Evolutionary conservation across 2,888 invertebrate genomes (phyloP).

Genomic region (Epinotia demarniana): DNA sequence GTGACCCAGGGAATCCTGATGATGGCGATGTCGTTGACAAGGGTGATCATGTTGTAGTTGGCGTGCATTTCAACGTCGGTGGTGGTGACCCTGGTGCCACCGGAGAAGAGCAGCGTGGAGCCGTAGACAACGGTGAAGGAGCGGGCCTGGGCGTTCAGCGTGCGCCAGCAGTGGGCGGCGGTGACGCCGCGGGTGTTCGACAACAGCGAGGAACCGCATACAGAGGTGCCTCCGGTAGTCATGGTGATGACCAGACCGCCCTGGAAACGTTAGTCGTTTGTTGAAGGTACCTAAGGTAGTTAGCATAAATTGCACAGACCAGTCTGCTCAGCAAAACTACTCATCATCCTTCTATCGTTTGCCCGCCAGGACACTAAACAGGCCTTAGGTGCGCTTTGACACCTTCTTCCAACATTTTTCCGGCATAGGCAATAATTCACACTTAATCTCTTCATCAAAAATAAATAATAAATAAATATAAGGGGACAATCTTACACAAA

Average conservation of each 20-base stretch:
- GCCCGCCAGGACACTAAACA: too few species aligned
- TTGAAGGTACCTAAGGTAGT: not conserved
- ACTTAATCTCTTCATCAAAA: too few species aligned
- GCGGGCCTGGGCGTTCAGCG: constrained; percentile 8
- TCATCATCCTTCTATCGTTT: too few species aligned
- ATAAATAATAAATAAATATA: too few species aligned
- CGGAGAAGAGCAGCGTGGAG: constrained; percentile 54
- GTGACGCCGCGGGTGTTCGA: constrained; percentile 56
- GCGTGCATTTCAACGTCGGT: constrained; percentile 53
- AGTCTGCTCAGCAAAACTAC: too few species aligned
- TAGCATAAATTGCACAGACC: too few species aligned
- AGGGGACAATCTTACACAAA: too few species aligned
- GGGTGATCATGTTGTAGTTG: constrained; percentile 48
- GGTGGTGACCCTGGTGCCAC: constrained; percentile 55
- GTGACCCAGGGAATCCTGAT: constrained; percentile 48
- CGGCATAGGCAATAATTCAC: too few species aligned
- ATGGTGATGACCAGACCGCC: constrained; percentile 60
- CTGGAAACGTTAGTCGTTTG: constrained; percentile 47
- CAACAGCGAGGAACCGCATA: constrained; percentile 65
- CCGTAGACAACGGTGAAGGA: constrained; percentile 48
- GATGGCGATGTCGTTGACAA: constrained; percentile 59
- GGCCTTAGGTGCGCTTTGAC: too few species aligned
- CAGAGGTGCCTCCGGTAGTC: constrained; percentile 53
- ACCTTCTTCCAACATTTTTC: too few species aligned
- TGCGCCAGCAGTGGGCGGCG: constrained; percentile 50